Evolutionary conservation across 2,888 invertebrate species (phyloP).

Genomic region (Desoria tigrina): DNA sequence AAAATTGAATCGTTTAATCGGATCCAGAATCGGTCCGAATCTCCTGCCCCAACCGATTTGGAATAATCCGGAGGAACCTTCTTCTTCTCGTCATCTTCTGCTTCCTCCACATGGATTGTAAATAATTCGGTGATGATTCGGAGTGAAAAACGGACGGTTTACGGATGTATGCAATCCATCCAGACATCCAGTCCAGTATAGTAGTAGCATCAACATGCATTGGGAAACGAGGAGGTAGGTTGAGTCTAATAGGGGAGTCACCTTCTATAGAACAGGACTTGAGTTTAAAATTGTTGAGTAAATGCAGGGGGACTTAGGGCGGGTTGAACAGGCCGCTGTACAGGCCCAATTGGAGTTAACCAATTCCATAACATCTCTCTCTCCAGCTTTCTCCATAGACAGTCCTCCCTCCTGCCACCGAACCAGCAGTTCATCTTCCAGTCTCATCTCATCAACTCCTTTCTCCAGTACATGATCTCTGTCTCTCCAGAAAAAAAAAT

Average conservation of each 20-base stretch:
- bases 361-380: slow-evolving; percentile 14
- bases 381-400: slow-evolving; percentile 10
- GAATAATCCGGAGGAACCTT: too few relatives aligned
- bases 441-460: background rate
- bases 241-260: slow-evolving; percentile 15
- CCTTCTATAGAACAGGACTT: background rate
- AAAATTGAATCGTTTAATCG: too few relatives aligned
- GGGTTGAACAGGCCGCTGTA: slow-evolving; percentile 21
- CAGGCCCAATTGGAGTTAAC: slow-evolving; percentile 18
- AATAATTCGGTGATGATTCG: too few relatives aligned
- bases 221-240: slow-evolving; percentile 10
- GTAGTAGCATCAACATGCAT: background rate
- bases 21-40: too few relatives aligned
- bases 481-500: slow-evolving; percentile 26
- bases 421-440: background rate
- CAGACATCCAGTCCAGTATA: too few relatives aligned
- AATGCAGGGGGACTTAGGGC: slow-evolving; percentile 6
- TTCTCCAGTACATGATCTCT: background rate
- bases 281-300: slow-evolving; percentile 8
- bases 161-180: too few relatives aligned
- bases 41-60: too few relatives aligned
- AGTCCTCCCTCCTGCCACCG: slow-evolving; percentile 18
- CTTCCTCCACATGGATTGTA: too few relatives aligned
- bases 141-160: too few relatives aligned
- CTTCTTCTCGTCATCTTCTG: too few relatives aligned